Conservation (phyloP, 2,113 vertebrate genomes). For the Arenaria interpres region DNA sequence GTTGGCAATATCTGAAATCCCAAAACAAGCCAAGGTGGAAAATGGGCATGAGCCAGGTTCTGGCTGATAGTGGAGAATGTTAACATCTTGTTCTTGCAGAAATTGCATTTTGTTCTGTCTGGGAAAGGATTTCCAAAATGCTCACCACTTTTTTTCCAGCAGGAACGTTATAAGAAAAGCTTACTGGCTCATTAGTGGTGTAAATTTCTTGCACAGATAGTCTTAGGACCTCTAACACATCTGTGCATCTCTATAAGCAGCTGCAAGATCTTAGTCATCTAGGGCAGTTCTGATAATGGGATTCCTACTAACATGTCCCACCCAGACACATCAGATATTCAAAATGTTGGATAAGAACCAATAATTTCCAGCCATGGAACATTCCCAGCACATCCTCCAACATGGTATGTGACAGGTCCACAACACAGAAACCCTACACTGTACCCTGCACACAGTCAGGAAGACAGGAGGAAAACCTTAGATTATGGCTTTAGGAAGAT, state of each 20-base stretch:
- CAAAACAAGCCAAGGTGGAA: neutral
- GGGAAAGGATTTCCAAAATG: neutral
- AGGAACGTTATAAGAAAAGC: neutral
- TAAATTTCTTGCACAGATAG: neutral
- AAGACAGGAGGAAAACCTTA: neutral
- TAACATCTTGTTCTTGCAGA: neutral
- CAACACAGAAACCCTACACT: neutral
- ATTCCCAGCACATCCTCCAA: neutral
- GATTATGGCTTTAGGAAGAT: neutral
- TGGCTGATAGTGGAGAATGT: neutral
- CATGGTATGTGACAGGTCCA: neutral
- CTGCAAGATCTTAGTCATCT: neutral
- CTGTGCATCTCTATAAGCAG: neutral
- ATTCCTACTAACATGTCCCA: neutral
- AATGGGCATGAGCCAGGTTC: neutral
- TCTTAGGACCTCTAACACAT: neutral
- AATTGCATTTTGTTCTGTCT: neutral
- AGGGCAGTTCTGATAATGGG: too few relatives aligned
- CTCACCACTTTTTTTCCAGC: neutral
- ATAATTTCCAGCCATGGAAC: neutral
- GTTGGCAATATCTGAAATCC: neutral
- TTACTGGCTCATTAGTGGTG: neutral
- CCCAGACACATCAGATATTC: neutral
- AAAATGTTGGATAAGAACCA: neutral
- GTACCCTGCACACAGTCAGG: too few relatives aligned